Evolutionary conservation across 2,888 invertebrate species (phyloP), one percentile per base, ranked within the genome.

Genomic region (Standfussiana lucernea): DNA sequence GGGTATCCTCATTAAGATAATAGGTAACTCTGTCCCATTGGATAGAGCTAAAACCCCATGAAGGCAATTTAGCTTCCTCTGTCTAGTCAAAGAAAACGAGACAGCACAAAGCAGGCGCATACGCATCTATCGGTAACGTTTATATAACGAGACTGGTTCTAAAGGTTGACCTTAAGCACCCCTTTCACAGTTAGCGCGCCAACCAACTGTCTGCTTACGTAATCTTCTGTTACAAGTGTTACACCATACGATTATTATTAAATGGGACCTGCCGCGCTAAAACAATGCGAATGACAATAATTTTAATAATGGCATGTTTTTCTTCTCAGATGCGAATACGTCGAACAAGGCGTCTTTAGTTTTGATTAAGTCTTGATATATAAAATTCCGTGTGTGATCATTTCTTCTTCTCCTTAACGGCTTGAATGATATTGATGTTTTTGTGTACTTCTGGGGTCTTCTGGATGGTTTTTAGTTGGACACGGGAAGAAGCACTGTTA

Each of bases 61-160:
- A 21, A 53, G 18, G 28, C 28, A 53, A 40, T 79, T 68, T 28
- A 68, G 15, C 56, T 59, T 72, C n/a, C 50, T 53, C 37, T 24
- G 37, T 11, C 28, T 4, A 53, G 53, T 13, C n/a, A n/a, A 61
- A 56, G 24, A 71, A 75, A 70, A 72, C 15, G 50, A 66, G 68
- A 61, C 47, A 72, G 47, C 66, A 68, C 71, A 62, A 64, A 77
- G 35, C 74, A 42, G 21, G 76, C 82, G 74, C 84, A 61, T 79
- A 77, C 75, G 71, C 77, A 75, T 81, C 88, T 62, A 69, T 70
- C 78, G 75, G 66, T 79, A 86, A 82, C 80, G 73, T 85, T 92
- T 91, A 90, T 86, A 86, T 91, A 92, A 92, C 79, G 72, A 81
- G 84, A 90, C 91, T 81, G 89, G 92, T 90, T 91, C 75, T 84